Conservation (phyloP, 2,113 vertebrate species). For the Pardalotus punctatus region DNA sequence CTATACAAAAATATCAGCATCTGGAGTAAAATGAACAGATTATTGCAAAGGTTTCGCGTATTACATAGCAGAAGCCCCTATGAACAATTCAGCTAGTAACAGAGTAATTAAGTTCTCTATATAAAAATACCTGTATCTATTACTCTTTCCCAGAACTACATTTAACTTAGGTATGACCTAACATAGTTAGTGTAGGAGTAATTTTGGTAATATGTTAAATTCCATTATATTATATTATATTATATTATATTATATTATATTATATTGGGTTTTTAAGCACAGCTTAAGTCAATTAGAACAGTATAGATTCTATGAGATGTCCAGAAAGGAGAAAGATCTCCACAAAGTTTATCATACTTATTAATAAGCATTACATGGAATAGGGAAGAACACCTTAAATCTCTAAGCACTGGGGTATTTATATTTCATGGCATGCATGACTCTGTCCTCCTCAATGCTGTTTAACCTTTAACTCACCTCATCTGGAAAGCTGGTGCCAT, state of each 20-base stretch:
- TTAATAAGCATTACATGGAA: not conserved
- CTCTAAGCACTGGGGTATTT: not conserved
- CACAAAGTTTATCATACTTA: not conserved
- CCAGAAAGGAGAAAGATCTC: not conserved
- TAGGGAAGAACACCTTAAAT: not conserved
- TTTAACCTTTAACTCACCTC: not conserved
- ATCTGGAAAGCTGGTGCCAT: not conserved
- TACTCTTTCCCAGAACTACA: not conserved
- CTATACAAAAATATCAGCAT: not conserved
- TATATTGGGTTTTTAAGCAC: not conserved
- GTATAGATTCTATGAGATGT: not conserved
- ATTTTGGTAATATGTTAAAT: not conserved
- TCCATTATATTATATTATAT: not conserved
- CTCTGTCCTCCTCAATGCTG: not conserved
- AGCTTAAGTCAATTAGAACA: not conserved
- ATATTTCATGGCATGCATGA: not conserved
- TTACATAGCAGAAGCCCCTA: not conserved
- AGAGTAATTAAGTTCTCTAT: not conserved
- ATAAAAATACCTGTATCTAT: not conserved
- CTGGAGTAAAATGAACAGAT: not conserved
- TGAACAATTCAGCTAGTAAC: not conserved
- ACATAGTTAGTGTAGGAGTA: not conserved
- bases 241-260: no score
- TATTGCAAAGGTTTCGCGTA: not conserved
- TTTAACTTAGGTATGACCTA: not conserved